Percentiles rank a stretch among this genome's conserved stretches.
phyloP scores from a whole-genome alignment of 2,888 invertebrate genomes.

The Himalopsyche tibetana region DNA sequence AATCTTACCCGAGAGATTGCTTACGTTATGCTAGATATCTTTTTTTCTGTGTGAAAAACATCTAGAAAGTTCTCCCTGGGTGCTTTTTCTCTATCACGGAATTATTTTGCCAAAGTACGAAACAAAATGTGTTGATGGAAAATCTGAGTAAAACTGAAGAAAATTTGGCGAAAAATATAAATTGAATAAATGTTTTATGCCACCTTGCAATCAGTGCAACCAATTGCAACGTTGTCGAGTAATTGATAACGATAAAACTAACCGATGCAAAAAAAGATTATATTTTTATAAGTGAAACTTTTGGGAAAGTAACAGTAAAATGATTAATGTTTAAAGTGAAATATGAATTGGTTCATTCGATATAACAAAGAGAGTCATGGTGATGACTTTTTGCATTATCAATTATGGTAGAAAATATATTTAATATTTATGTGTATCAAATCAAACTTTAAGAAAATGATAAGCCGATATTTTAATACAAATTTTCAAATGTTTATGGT shows the following conservation, averaged over 20 bases:
- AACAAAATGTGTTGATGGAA: slow-evolving; percentile 13
- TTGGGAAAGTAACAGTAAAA: background rate
- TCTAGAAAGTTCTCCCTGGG: slow-evolving; percentile 14
- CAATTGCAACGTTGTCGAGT: no score
- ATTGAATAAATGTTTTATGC: background rate
- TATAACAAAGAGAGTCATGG: background rate
- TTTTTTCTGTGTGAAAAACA: slow-evolving; percentile 28
- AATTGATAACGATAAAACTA: slow-evolving; percentile 5
- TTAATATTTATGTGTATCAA: background rate
- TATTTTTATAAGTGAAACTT: background rate
- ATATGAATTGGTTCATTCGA: background rate
- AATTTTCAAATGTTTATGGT: no score
- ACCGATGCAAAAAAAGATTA: background rate
- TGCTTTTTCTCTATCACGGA: slow-evolving; percentile 4
- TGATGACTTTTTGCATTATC: slow-evolving; percentile 3
- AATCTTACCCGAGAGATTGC: slow-evolving; percentile 33
- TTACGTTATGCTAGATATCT: slow-evolving; percentile 19
- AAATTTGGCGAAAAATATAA: background rate
- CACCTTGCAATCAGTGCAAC: no score
- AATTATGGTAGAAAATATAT: background rate
- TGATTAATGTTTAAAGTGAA: background rate
- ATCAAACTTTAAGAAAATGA: no score
- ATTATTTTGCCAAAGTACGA: background rate
- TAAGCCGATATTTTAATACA: no score
- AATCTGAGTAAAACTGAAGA: background rate